Conservation (phyloP, 2,113 vertebrate species). For the Rhizomys pruinosus region DNA sequence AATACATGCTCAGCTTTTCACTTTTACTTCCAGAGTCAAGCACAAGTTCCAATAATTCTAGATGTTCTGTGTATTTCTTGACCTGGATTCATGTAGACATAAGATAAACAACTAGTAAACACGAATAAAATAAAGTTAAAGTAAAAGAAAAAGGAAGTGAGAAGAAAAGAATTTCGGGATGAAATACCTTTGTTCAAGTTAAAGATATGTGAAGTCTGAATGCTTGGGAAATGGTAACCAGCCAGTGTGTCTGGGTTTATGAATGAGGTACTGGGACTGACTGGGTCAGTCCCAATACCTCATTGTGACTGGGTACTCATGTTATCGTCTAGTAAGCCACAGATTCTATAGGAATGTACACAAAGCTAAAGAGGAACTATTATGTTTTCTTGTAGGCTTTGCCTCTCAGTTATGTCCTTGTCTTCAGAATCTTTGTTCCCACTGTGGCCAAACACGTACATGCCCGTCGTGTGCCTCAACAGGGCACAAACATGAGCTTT, state of each 20-base stretch:
- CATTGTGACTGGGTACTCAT: too few relatives aligned
- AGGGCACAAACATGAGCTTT: neutral
- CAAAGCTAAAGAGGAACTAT: rapidly evolving
- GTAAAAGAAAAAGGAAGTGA: neutral
- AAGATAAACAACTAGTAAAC: neutral
- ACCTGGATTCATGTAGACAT: neutral
- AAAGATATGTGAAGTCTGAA: neutral
- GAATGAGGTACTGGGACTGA: neutral
- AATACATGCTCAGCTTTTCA: neutral
- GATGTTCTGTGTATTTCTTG: neutral
- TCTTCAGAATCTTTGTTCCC: neutral
- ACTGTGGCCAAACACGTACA: neutral
- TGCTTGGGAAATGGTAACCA: neutral
- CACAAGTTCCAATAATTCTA: neutral
- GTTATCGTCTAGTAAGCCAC: neutral
- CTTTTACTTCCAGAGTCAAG: neutral
- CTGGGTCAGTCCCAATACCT: too few relatives aligned
- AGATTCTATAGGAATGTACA: neutral
- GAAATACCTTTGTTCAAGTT: neutral
- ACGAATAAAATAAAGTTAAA: neutral
- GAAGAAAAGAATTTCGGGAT: neutral
- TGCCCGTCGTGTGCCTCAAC: neutral
- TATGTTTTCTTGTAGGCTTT: neutral
- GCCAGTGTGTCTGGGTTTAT: neutral
- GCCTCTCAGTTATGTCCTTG: neutral